These are phyloP conservation scores for Falcunculus frontatus DNA, from an alignment of 2,113 vertebrate genomes.

Conservation along the genomic window DNA sequence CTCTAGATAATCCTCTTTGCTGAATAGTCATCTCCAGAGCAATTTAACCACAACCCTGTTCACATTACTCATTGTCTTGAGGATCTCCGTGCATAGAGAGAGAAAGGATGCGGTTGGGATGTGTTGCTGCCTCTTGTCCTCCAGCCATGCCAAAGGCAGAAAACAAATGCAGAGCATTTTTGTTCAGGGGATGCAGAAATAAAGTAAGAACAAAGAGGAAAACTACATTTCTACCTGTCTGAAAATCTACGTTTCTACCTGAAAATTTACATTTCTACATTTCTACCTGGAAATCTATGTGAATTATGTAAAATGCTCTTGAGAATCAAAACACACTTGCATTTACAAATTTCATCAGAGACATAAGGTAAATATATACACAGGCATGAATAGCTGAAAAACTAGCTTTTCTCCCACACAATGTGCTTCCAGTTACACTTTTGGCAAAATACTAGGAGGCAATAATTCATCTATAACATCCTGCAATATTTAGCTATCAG, in stretches of 20 bases:
- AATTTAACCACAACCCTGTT: not conserved
- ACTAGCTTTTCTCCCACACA: not conserved
- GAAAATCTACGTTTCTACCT: not conserved
- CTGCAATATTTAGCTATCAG: not conserved
- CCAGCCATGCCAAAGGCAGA: not conserved
- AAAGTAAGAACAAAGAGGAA: not conserved
- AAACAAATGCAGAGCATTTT: not conserved
- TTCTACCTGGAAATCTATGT: not conserved
- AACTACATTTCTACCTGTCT: not conserved
- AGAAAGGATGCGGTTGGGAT: not conserved
- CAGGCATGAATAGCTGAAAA: not conserved
- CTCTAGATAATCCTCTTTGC: not conserved
- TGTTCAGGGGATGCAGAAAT: not conserved
- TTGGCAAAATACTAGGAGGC: not conserved
- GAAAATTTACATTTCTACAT: not conserved
- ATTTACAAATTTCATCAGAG: not conserved
- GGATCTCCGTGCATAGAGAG: not conserved
- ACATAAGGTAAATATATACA: not conserved
- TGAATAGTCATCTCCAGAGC: not conserved
- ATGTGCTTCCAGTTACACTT: conserved; percentile 12
- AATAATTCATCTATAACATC: not conserved
- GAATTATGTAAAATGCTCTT: not conserved
- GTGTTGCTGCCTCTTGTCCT: not conserved
- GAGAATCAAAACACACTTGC: not conserved
- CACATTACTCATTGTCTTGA: not conserved